Evolutionary conservation across 2,888 invertebrate genomes (phyloP), one percentile per base, ranked within the genome.

Genomic region (Macrophya alboannulata): DNA sequence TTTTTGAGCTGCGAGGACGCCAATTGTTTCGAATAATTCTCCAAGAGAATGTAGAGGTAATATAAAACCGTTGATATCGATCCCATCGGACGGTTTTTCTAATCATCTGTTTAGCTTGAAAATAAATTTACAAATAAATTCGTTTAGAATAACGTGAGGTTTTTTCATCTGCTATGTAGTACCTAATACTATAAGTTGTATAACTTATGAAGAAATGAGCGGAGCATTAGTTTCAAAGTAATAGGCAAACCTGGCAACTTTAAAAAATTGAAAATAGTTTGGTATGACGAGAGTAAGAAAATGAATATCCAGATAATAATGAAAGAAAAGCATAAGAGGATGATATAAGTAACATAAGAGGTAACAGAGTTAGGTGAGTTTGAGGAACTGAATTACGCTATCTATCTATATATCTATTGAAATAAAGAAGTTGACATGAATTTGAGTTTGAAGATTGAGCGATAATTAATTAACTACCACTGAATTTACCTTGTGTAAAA

Each of bases 401-500:
- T 48, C 51, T 40, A 37, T 59, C 59, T 81, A 62, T 77, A 25
- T 55, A 31, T 55, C 31, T 37, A 77, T 77, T 31, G 21, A 55
- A 77, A 77, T 31, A 3, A 31, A 31, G 10, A 37, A 31, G 55
- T 77, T 77, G 51, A 77, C 5, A 17, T 77, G 37, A 77, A 77
- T 77, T 76, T 62, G 40, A 81, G 62, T 62, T 59, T 62, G 43
- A 62, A 81, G 21, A 81, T 81, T 59, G 43, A 51, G 21, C 62
- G 59, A 62, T 43, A 15, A 77, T 10, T 51, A 77, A 77, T 55
- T 77, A n/a, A 77, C 48, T 77, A 55, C 77, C 55, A 81, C 81
- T 25, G n/a, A 81, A 81, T 51, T 81, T 62, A 62, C 81, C 51
- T 81, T 40, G 81, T 43, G 81, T 81, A 62, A 81, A 81, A 81